Base-by-base conservation (phyloP, 2,113 vertebrate genomes). In the Phoenicopterus ruber region DNA sequence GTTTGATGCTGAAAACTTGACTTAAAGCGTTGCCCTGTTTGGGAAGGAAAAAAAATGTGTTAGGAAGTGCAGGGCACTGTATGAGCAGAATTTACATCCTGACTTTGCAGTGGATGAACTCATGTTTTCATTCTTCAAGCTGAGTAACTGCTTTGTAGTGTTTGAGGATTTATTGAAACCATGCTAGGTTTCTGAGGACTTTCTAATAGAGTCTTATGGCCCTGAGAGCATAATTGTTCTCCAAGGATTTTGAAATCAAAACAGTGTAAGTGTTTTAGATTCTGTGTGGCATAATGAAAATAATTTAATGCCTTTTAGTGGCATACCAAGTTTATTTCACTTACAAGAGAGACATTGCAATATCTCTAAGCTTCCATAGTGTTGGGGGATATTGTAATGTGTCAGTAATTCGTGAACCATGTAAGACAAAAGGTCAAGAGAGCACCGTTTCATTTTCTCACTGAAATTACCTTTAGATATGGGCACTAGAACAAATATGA, bases 261-360 rank as follows among this genome's bases (percentile, higher is more conserved):
- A 97, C 96, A 97, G 90, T 91, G 79, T 94, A 97, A 97, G 96
- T 96, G 93, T 98, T 97, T 97, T 89, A 95, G 94, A 96, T 98
- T 96, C 96, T 69, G 61, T 94, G 94, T 92, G 96, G 96, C 97
- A 96, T 97, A 98, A 96, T 97, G 93, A 98, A 96, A 98, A 97
- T 97, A 96, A 98, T 98, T 96, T 97, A 96, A 95, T 96, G 96
- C 94, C 89, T 97, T 98, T 97, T 96, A 96, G 96, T 96, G 90
- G 96, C 96, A 95, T 96, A 95, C 85, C 90, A 90, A 96, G 93
- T 92, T 78, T 97, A 95, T 97, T 97, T 96, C 91, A 86, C 95
- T 92, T 95, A 76, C 76, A 62, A 80, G 82, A 79, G 78, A 88
- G 93, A 92, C 85, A 34, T 36, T 95, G 87, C 38, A 59, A 10